phyloP scores from a whole-genome alignment of 2,888 invertebrate species.

The Ennomos quercinarius region DNA sequence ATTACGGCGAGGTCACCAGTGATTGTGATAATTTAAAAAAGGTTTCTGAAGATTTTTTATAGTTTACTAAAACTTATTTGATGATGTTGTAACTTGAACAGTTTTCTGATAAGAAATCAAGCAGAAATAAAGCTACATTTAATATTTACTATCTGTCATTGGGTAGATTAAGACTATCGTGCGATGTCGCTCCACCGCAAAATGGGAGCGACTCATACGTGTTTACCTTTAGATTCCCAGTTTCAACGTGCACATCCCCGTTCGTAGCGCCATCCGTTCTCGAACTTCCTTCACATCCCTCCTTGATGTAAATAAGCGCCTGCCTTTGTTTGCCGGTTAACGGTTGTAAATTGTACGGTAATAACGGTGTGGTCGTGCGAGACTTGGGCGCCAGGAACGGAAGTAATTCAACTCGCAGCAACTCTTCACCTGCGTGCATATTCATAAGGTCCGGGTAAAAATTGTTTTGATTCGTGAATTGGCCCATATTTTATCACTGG shows the following conservation, averaged over 20 bases:
- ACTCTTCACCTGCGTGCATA: conserved; percentile 60
- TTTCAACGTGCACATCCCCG: conserved; percentile 46
- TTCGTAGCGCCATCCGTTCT: conserved; percentile 51
- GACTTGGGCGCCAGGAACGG: conserved; percentile 51
- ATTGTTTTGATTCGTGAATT: conserved; percentile 49
- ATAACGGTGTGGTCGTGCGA: conserved; percentile 58
- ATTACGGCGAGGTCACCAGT: conserved; percentile 50
- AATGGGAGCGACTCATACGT: conserved; percentile 51
- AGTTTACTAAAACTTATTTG: neutral
- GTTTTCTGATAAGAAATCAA: conserved; percentile 32
- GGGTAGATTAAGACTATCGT: conserved; percentile 43
- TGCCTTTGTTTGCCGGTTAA: conserved; percentile 67
- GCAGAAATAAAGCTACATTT: conserved; percentile 30
- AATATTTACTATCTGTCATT: conserved; percentile 13
- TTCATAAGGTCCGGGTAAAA: conserved; percentile 57
- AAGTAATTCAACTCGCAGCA: conserved; percentile 60
- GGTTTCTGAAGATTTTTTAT: conserved; percentile 36
- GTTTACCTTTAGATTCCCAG: conserved; percentile 58
- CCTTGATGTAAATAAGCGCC: conserved; percentile 60
- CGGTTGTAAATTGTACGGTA: conserved; percentile 70
- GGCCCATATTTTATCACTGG: conserved; percentile 41
- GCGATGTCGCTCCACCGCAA: conserved; percentile 41
- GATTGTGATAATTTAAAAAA: conserved; percentile 60
- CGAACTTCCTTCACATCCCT: conserved; percentile 57
- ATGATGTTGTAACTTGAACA: neutral